Percentiles rank a stretch among this genome's conserved stretches.
Conservation (phyloP, 2,888 invertebrate genomes). For the Parasteatoda lunata region DNA sequence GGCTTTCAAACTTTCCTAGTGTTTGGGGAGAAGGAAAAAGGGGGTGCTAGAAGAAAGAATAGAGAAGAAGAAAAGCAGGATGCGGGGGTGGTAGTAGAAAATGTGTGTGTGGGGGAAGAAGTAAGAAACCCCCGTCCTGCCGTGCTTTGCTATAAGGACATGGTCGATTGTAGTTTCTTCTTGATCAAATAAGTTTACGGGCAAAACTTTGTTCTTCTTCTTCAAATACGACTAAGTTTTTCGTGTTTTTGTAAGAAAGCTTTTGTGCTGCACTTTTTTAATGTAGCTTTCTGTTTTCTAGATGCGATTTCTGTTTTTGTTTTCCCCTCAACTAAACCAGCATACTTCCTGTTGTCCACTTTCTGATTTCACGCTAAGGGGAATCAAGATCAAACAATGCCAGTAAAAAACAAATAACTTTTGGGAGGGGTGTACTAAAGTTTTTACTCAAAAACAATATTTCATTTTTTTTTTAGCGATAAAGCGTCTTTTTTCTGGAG, state of each 20-base stretch:
- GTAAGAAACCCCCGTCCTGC: slow-evolving; percentile 24
- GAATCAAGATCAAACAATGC: not conserved
- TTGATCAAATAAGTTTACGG: slow-evolving; percentile 69
- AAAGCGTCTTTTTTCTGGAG: slow-evolving; percentile 24
- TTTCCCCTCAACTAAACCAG: slow-evolving; percentile 27
- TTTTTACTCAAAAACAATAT: no score
- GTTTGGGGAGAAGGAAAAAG: slow-evolving; percentile 48
- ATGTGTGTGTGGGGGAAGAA: slow-evolving; percentile 13
- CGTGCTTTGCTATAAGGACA: slow-evolving; percentile 64
- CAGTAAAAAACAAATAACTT: no score
- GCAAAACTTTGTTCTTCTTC: slow-evolving; percentile 68
- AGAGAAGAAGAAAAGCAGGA: slow-evolving; percentile 41
- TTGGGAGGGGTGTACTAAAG: no score
- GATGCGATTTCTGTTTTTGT: slow-evolving; percentile 24
- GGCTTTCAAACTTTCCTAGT: slow-evolving; percentile 67
- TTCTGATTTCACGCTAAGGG: slow-evolving; percentile 58
- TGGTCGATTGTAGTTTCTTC: slow-evolving; percentile 69
- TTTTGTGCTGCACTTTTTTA: slow-evolving; percentile 52
- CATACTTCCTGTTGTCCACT: slow-evolving; percentile 45
- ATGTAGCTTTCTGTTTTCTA: slow-evolving; percentile 19
- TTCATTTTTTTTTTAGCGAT: not conserved
- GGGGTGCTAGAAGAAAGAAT: slow-evolving; percentile 61
- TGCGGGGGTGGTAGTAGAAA: slow-evolving; percentile 5
- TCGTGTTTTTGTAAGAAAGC: slow-evolving; percentile 55
- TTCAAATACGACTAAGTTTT: slow-evolving; percentile 65